Percentiles rank a stretch among this genome's conserved stretches.
Evolutionary conservation across 2,888 invertebrate genomes (phyloP).

Genomic region (Sicus ferrugineus): DNA sequence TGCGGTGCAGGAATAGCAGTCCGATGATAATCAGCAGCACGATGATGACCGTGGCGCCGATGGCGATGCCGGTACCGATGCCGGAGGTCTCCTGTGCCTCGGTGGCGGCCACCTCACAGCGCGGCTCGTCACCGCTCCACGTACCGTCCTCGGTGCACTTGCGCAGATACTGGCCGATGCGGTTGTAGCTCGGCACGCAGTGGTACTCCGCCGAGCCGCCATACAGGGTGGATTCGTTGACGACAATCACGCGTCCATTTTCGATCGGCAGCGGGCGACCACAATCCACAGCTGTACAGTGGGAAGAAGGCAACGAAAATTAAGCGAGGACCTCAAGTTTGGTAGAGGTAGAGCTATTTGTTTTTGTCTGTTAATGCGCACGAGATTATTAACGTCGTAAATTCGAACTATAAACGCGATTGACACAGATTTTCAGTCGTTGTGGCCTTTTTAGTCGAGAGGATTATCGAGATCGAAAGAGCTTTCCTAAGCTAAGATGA

Average conservation of each 20-base stretch:
- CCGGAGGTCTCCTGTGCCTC: conserved; percentile 78
- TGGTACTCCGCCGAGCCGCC: conserved; percentile 89
- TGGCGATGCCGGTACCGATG: conserved; percentile 82
- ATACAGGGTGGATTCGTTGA: conserved; percentile 84
- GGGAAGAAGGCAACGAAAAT: not conserved
- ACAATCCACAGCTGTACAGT: conserved; percentile 80
- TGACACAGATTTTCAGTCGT: no score
- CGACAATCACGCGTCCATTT: conserved; percentile 85
- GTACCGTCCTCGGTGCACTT: conserved; percentile 84
- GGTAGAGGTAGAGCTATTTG: no score
- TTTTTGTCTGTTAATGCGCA: no score
- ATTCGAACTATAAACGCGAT: no score
- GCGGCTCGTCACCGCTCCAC: conserved; percentile 89
- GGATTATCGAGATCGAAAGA: no score
- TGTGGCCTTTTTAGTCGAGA: no score
- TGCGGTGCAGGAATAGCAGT: conserved; percentile 80
- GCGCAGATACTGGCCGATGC: conserved; percentile 82
- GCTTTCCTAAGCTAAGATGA: no score
- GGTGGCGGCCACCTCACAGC: conserved; percentile 76
- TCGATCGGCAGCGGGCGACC: conserved; percentile 80
- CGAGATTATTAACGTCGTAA: no score
- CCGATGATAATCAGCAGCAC: conserved; percentile 81
- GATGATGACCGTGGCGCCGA: conserved; percentile 83
- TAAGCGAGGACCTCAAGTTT: no score
- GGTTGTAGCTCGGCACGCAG: conserved; percentile 83